Evolutionary conservation across 1,140 invertebrate species (phyloP).

Genomic region (Apis laboriosa): DNA sequence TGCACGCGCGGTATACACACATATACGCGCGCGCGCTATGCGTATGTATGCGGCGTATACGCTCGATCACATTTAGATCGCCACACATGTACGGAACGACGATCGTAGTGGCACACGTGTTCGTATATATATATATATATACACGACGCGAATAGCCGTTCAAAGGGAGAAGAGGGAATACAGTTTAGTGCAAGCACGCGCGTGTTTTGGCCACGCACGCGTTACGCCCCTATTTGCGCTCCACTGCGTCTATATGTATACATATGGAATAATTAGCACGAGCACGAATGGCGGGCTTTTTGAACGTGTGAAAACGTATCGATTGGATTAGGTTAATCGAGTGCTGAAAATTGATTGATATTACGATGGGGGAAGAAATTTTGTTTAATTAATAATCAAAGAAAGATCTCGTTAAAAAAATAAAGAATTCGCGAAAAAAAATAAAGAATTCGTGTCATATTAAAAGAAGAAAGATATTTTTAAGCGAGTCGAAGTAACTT

Average conservation of each 20-base stretch:
- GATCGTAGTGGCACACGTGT: neutral
- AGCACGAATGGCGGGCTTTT: conserved; percentile 10
- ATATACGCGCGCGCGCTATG: neutral
- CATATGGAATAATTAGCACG: conserved; percentile 17
- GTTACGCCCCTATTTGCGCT: conserved; percentile 3
- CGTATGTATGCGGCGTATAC: neutral
- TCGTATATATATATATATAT: neutral
- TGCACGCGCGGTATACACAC: neutral
- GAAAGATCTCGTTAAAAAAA: too few species aligned
- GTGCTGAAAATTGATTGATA: neutral
- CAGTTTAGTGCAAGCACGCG: conserved; percentile 7
- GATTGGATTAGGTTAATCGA: neutral
- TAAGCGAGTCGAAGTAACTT: too few species aligned
- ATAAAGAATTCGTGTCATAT: too few species aligned
- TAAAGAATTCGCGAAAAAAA: too few species aligned
- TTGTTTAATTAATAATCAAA: too few species aligned
- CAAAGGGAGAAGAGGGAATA: neutral
- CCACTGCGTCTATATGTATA: neutral
- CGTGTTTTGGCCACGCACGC: conserved; percentile 8
- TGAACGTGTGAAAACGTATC: neutral
- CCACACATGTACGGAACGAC: neutral
- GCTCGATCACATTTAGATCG: conserved; percentile 43
- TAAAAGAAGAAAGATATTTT: too few species aligned
- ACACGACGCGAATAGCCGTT: neutral
- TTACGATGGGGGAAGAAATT: too few species aligned